A percentile compares a stretch with the other conserved stretches of the same genome.
phyloP scores from a whole-genome alignment of 2,113 vertebrate species.

The Ageneiosus marmoratus region DNA sequence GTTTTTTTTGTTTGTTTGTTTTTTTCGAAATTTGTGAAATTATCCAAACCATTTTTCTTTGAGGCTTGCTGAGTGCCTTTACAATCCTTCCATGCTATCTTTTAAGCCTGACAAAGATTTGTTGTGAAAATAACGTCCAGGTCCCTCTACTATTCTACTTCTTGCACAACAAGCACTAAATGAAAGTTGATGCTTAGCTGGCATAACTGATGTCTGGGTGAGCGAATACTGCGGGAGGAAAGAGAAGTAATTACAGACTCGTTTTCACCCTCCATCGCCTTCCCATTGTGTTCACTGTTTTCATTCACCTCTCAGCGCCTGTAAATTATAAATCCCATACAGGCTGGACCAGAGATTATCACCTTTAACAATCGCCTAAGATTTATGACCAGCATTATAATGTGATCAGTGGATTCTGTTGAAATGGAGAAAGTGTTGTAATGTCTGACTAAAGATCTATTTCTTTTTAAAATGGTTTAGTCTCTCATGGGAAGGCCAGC shows the following conservation, averaged over 20 bases:
- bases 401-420: slow-evolving; percentile 19
- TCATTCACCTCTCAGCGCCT: slow-evolving; percentile 45
- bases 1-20: too few species aligned
- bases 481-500: slow-evolving; percentile 1
- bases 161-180: slow-evolving; percentile 45
- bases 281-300: slow-evolving; percentile 46
- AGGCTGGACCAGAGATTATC: slow-evolving; percentile 44
- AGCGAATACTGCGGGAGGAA: slow-evolving; percentile 19
- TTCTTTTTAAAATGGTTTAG: slow-evolving; percentile 38
- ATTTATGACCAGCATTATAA: slow-evolving; percentile 46
- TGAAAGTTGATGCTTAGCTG: slow-evolving; percentile 42
- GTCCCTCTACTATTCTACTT: slow-evolving; percentile 15
- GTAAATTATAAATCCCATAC: slow-evolving; percentile 44
- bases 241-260: slow-evolving; percentile 56
- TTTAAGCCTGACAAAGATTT: neutral
- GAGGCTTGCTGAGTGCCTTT: neutral
- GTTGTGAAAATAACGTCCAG: slow-evolving; percentile 16
- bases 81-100: neutral
- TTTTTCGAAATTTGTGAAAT: neutral
- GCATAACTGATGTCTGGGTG: slow-evolving; percentile 48
- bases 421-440: slow-evolving; percentile 6
- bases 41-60: neutral
- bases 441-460: slow-evolving; percentile 27
- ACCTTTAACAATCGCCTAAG: slow-evolving; percentile 47
- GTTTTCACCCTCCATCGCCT: slow-evolving; percentile 44